Evolutionary conservation across 2,888 invertebrate genomes (phyloP).

Genomic region (Flexamia atlantica): DNA sequence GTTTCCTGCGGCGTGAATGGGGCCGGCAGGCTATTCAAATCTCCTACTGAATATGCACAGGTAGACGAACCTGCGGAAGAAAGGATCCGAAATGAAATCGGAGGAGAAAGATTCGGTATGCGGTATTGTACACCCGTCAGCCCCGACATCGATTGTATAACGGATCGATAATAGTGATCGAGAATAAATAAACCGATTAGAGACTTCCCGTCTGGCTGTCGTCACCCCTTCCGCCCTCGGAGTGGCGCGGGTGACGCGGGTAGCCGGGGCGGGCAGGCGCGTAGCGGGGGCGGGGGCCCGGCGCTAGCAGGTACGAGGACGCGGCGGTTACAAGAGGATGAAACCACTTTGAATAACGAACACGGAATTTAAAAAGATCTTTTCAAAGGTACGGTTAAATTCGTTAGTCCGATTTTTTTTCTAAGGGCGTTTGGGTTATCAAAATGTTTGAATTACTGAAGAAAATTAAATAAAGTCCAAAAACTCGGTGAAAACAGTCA

Average conservation of each 20-base stretch:
- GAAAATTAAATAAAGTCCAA: no score
- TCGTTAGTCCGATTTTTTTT: no score
- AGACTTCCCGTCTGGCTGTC: slow-evolving; percentile 57
- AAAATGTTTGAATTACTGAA: no score
- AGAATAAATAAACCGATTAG: slow-evolving; percentile 57
- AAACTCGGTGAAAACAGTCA: no score
- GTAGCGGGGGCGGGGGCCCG: neutral
- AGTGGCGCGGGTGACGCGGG: neutral
- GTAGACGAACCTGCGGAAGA: slow-evolving; percentile 61
- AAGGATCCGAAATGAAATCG: slow-evolving; percentile 58
- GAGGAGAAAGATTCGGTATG: slow-evolving; percentile 56
- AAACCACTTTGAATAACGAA: no score
- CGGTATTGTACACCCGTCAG: slow-evolving; percentile 54
- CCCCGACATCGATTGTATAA: slow-evolving; percentile 55
- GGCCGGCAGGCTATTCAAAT: slow-evolving; percentile 60
- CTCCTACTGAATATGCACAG: slow-evolving; percentile 60
- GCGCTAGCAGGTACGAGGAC: no score
- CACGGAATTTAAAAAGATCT: no score
- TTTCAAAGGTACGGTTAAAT: no score
- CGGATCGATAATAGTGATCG: slow-evolving; percentile 58
- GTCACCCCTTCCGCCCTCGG: slow-evolving; percentile 35
- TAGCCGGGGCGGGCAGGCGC: slow-evolving; percentile 4
- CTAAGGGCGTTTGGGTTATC: no score
- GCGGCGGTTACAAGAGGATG: neutral
- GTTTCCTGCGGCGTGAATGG: slow-evolving; percentile 49